Base-by-base conservation (phyloP, 2,113 vertebrate genomes). In the Stegastes partitus region DNA sequence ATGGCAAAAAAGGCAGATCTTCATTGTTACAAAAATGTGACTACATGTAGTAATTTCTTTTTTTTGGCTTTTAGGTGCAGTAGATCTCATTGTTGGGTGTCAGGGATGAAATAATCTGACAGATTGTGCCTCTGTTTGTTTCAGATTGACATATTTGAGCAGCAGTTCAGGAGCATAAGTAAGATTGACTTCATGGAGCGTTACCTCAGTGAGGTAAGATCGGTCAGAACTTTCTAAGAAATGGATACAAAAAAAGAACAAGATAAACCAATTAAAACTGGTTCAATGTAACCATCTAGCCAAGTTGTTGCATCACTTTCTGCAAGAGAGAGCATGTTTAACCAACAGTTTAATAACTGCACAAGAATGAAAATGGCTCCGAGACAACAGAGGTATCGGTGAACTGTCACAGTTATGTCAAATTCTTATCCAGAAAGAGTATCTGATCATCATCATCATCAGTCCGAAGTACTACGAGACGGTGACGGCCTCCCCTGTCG, bases 181-280 rank as follows among this genome's bases (percentile, higher is more conserved):
- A 95, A 94, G 84, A 96, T 96, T 3, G 95, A 96, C 86, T 96
- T 95, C 86, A 96, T 96, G 95, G 95, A 96, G 87, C 82, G 93
- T 1, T 96, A 94, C 88, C 94, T 96, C 51, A 94, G 86, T 7
- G 94, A 96, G 93, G 95, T 95, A 42, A 66, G 53, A 54, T 42
- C 14, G 3, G 14, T 4, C 39, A 42, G 11, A 42, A 3, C 39
- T 42, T 42, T 42, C 14, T 14, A 42, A 42, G 14, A 1, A 14
- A 15, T 15, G 14, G 2, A 42, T 31, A 28, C 4, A 53, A 42
- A 5, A 57, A 15, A 16, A 31, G 8, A 21, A 15, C 4, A 23
- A 18, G 7, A 11, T 50, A 3, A 3, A 16, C 12, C 16, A 2
- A 44, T 25, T 5, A 42, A 6, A 15, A 16, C 19, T 31, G 1